These are phyloP conservation scores for Syrista parreyssii DNA, from an alignment of 2,888 invertebrate genomes.

Conservation along the genomic window DNA sequence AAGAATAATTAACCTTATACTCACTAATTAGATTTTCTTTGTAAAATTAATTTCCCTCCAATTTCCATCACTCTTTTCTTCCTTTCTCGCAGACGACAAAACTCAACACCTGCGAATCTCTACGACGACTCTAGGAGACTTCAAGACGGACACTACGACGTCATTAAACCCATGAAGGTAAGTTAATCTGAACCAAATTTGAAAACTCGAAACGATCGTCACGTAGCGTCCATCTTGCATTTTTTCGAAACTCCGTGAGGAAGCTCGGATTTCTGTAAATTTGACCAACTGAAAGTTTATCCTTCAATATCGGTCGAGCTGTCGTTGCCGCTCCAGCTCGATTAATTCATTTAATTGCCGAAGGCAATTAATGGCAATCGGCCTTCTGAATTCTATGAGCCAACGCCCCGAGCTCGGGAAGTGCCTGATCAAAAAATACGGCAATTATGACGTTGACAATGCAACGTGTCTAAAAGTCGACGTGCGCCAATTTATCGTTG, in stretches of 20 bases:
- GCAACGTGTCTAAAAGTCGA: no score
- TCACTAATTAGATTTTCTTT: background rate
- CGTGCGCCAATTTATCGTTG: no score
- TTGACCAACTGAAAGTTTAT: background rate
- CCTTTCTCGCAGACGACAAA: conserved; percentile 45
- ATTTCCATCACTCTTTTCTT: conserved; percentile 2
- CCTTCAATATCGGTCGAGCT: background rate
- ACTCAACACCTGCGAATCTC: conserved; percentile 48
- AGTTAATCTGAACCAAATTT: conserved; percentile 12
- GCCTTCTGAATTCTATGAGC: no score
- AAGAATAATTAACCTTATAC: conserved; percentile 25
- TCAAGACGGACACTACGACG: conserved; percentile 63
- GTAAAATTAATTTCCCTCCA: background rate
- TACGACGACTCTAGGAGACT: conserved; percentile 50
- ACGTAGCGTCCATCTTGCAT: no score
- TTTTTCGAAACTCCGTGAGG: no score
- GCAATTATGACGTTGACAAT: no score
- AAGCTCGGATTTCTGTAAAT: no score
- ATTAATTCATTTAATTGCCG: conserved; percentile 32
- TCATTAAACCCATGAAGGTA: conserved; percentile 62
- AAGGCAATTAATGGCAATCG: background rate
- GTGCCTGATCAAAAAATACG: no score
- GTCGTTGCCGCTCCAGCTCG: conserved; percentile 4
- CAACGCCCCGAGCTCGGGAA: no score
- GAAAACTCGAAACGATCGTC: no score